Evolutionary conservation across 2,113 vertebrate genomes (phyloP), one percentile per base, ranked within the genome.

Genomic region (Ovis canadensis): DNA sequence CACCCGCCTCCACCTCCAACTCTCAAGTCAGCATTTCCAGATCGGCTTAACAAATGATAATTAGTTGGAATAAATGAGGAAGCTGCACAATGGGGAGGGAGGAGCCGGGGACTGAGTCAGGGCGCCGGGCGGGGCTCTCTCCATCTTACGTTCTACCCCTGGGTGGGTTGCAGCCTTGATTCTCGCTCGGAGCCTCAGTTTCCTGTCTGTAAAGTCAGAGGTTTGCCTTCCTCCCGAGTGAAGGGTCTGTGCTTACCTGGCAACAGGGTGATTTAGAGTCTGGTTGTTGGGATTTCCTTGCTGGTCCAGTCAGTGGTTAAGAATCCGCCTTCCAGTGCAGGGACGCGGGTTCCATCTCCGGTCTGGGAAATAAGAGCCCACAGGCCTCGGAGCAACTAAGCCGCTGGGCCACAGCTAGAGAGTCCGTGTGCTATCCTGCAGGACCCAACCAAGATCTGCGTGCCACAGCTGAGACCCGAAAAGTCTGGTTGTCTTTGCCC

Each of bases 31-130:
- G 82, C 23, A 5, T 83, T 62, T 77, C 87, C 87, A 74, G 57
- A 10, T 77, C 57, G 52, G 90, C 80, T 52, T 36, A 85, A 25
- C 33, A 33, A 52, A 87, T 33, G 86, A 62, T 43, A n/a, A 89
- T 82, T 85, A 64, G 43, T 40, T 7, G 54, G 74, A 67, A n/a
- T 31, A 64, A 84, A 74, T 21, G 60, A 82, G 52, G 59, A 57
- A 57, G 52, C 36, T 17, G n/a, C 2, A 0, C 12, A 0, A 0
- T 0, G 36, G 13, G 19, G 25, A n/a, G 12, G 29, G 54, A 29
- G 2, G 14, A 14, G 19, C 5, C 4, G 2, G 6, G 40, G 48
- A 17, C 77, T 0, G 31, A 43, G 62, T 17, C 7, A 0, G 33
- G 77, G 43, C 60, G 7, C n/a, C 0, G 0, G 45, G 27, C 21